These are phyloP conservation scores for Drosophila rubida DNA, from an alignment of 2,888 invertebrate species.

Conservation along the genomic window DNA sequence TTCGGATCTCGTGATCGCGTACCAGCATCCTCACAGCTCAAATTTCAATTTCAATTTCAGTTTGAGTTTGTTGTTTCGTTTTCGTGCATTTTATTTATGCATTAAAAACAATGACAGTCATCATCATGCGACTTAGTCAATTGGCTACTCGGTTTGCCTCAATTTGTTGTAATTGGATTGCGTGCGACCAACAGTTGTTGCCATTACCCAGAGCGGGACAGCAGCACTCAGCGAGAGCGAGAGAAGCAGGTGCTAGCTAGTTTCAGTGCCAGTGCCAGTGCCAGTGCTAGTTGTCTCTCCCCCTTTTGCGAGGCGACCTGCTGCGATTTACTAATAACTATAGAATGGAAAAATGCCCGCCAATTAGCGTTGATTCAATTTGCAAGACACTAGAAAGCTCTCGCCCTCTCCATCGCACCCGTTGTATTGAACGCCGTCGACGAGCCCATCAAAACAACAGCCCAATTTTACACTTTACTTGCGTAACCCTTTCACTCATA, in stretches of 20 bases:
- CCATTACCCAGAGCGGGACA: background rate
- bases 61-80: background rate
- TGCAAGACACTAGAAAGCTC: slow-evolving; percentile 51
- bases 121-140: slow-evolving; percentile 49
- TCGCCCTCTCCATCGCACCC: background rate
- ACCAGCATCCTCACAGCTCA: slow-evolving; percentile 4
- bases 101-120: slow-evolving; percentile 46
- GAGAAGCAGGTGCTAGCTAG: slow-evolving; percentile 41
- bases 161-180: slow-evolving; percentile 66
- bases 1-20: slow-evolving; percentile 32
- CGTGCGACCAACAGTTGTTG: slow-evolving; percentile 50
- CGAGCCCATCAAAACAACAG: slow-evolving; percentile 15
- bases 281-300: slow-evolving; percentile 15
- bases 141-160: slow-evolving; percentile 41
- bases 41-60: slow-evolving; percentile 3
- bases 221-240: background rate
- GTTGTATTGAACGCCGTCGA: background rate
- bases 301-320: slow-evolving; percentile 20
- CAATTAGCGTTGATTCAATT: slow-evolving; percentile 77
- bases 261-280: slow-evolving; percentile 43
- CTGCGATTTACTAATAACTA: slow-evolving; percentile 46
- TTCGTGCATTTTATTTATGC: background rate
- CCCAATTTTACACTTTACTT: slow-evolving; percentile 49
- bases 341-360: slow-evolving; percentile 38
- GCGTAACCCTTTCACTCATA: slow-evolving; percentile 10